Percentiles rank a stretch among this genome's conserved stretches.
Evolutionary conservation across 2,113 vertebrate species (phyloP).

Genomic region (Hippocampus barbouri): DNA sequence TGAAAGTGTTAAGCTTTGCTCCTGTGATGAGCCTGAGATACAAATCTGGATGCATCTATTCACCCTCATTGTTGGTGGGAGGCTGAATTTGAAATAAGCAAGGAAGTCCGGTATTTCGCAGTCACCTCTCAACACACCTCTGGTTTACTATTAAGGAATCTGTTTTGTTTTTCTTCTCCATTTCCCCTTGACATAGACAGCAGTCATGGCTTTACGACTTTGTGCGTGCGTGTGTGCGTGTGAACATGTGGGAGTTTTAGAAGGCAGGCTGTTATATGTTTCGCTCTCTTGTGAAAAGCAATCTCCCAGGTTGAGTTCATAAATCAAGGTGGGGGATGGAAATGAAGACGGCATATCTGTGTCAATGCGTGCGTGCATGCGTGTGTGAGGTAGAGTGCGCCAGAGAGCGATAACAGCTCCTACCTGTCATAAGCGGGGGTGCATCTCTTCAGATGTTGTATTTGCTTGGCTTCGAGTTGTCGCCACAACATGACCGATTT

Average conservation of each 20-base stretch:
- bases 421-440: background rate
- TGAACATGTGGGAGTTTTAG: conserved; percentile 16
- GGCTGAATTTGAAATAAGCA: conserved; percentile 7
- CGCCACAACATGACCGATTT: conserved; percentile 24
- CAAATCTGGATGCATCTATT: background rate
- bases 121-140: background rate
- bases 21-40: background rate
- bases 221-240: conserved; percentile 30
- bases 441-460: conserved; percentile 11
- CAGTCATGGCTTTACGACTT: conserved; percentile 47
- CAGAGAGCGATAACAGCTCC: background rate
- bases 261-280: conserved; percentile 43
- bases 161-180: conserved; percentile 67
- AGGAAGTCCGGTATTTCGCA: conserved; percentile 40
- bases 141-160: conserved; percentile 47
- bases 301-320: conserved; percentile 65
- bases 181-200: conserved; percentile 68
- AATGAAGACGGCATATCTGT: conserved; percentile 19
- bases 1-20: too few relatives aligned
- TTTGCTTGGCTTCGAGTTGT: conserved; percentile 31
- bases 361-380: background rate
- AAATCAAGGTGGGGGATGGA: conserved; percentile 62
- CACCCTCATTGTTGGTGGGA: background rate
- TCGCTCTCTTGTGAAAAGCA: conserved; percentile 58
- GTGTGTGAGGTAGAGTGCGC: background rate